A percentile compares a stretch with the other conserved stretches of the same genome.
Conservation (phyloP, 1,140 invertebrate species). For the Drosophila watanabei region DNA sequence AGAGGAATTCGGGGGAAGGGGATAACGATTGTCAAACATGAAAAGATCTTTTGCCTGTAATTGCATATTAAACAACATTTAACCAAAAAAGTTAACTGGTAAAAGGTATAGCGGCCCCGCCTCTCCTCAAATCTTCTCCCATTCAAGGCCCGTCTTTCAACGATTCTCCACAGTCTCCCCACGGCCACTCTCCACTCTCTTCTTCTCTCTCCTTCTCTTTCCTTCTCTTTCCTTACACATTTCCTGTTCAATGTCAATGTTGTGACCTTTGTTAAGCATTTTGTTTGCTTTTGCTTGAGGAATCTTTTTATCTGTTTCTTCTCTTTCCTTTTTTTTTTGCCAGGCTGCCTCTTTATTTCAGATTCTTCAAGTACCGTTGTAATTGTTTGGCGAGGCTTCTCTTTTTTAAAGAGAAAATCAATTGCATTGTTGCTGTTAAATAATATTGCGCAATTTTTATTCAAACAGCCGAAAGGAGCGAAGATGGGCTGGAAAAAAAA, state of each 20-base stretch:
- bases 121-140: slow-evolving; percentile 7
- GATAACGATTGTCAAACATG: slow-evolving; percentile 44
- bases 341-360: slow-evolving; percentile 12
- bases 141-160: slow-evolving; percentile 7
- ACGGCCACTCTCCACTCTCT: not conserved
- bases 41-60: slow-evolving; percentile 67
- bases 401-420: slow-evolving; percentile 63
- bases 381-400: slow-evolving; percentile 69
- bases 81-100: slow-evolving; percentile 62
- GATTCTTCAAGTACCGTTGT: slow-evolving; percentile 76
- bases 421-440: slow-evolving; percentile 79
- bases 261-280: slow-evolving; percentile 83
- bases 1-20: not conserved
- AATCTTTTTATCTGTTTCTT: slow-evolving; percentile 45
- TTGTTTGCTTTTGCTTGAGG: slow-evolving; percentile 64
- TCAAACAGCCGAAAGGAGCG: slow-evolving; percentile 51
- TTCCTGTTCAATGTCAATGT: slow-evolving; percentile 79
- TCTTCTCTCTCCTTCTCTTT: too few relatives aligned
- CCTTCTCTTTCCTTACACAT: slow-evolving; percentile 4
- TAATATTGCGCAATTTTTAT: slow-evolving; percentile 82
- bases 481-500: not conserved
- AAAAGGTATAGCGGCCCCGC: slow-evolving; percentile 41
- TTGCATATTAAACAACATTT: slow-evolving; percentile 83
- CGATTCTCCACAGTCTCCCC: slow-evolving; percentile 26
- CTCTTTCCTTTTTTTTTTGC: not conserved